Conservation (phyloP, 2,113 vertebrate genomes). For the Coptodon bakossiorum region DNA sequence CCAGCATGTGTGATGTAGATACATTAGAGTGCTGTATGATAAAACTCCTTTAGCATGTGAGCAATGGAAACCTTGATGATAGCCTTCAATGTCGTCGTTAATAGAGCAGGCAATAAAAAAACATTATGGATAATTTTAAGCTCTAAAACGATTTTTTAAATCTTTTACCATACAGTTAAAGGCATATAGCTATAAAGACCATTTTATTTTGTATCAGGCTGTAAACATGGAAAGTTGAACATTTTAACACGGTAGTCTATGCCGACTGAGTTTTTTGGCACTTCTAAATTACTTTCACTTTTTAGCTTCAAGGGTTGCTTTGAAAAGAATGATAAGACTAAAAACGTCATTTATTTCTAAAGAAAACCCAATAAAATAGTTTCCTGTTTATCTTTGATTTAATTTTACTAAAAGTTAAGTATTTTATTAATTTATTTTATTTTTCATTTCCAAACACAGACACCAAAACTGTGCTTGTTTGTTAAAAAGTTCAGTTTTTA, state of each 20-base stretch:
- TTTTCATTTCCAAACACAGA: background rate
- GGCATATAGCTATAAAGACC: background rate
- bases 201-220: background rate
- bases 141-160: rapidly evolving
- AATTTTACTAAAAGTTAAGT: background rate
- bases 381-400: background rate
- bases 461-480: rapidly evolving
- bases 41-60: background rate
- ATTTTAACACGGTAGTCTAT: rapidly evolving
- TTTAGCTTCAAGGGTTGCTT: background rate
- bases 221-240: background rate
- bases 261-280: background rate
- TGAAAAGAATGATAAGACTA: background rate
- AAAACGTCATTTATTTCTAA: rapidly evolving
- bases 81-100: background rate
- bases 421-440: background rate
- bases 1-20: background rate
- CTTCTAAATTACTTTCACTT: background rate
- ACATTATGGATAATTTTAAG: background rate
- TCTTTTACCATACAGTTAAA: background rate
- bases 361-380: background rate
- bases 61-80: background rate
- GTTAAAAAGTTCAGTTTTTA: background rate
- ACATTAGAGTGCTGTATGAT: background rate
- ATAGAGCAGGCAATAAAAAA: background rate